phyloP scores from a whole-genome alignment of 2,113 vertebrate genomes.

The Hypomesus transpacificus region DNA sequence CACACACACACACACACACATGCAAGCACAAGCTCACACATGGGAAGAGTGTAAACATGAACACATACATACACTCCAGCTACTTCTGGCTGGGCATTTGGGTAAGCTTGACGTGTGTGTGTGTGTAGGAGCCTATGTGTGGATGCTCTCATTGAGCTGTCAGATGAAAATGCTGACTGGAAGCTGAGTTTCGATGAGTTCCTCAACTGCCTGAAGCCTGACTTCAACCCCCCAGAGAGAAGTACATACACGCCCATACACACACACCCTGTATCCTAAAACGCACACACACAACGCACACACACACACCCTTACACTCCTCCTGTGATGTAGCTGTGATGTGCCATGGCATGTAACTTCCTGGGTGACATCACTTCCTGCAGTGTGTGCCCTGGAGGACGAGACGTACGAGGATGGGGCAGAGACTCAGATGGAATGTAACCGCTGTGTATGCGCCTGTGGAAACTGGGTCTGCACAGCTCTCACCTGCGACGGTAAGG shows the following conservation, averaged over 20 bases:
- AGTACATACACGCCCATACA: constrained; percentile 61
- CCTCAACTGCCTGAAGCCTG: constrained; percentile 86
- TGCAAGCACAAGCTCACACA: no score
- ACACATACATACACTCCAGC: constrained; percentile 10
- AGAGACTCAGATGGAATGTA: constrained; percentile 89
- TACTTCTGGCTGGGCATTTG: no score
- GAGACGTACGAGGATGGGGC: constrained; percentile 88
- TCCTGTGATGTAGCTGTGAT: background rate
- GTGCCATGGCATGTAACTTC: background rate
- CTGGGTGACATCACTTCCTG: background rate
- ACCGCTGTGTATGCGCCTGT: constrained; percentile 93
- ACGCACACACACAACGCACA: background rate
- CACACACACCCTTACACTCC: background rate
- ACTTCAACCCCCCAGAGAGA: constrained; percentile 86
- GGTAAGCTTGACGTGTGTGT: background rate
- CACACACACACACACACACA: background rate
- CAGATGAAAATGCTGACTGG: constrained; percentile 95
- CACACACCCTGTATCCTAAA: background rate
- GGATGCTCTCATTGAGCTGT: constrained; percentile 90
- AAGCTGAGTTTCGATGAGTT: constrained; percentile 92
- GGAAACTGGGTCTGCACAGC: constrained; percentile 97
- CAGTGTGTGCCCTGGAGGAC: constrained; percentile 91
- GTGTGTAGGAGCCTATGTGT: constrained; percentile 83
- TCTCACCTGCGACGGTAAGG: constrained; percentile 84
- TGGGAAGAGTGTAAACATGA: background rate